Base-by-base conservation (phyloP, 2,797 vertebrate species). In the Psittacula echo region DNA sequence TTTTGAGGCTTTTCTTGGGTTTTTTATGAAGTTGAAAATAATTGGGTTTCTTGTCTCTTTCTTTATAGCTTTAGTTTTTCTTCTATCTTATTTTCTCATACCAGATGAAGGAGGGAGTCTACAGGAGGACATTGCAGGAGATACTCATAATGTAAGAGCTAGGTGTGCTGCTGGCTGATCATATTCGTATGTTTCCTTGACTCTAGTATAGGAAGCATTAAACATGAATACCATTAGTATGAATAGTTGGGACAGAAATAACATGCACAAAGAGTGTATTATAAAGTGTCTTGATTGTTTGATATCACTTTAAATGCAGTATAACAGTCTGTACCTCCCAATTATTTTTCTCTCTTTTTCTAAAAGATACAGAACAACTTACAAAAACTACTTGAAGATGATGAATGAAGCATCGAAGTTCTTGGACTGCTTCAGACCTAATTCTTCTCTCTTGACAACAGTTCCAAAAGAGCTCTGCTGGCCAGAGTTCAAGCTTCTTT, bases 351-450 rank as follows among this genome's bases (percentile, higher is more conserved):
- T 81, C 53, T 90, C 54, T 92, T 79, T 87, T 88, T 95, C 93
- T 75, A 89, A 60, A 87, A 98, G 98, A 98, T 98, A 97, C 98
- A 98, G 83, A 98, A 89, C 95, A 98, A 98, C 94, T 97, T 98
- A 85, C 95, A 98, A 73, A 97, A 97, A 82, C 97, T 98, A 5
- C 97, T 98, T 80, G 98, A 98, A 88, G 98, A 98, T 24, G 90
- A 94, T 42, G 97, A 98, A 75, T 98, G 96, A 98, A 42, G 84
- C 42, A 3, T 56, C 6, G 6, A 0, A 60, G 30, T 89, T 90
- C 79, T 84, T 92, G 85, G 80, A 89, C 90, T 86, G 77, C 87
- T 41, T 72, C 74, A 85, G 85, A 95, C 94, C 89, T 97, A 95
- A 39, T 8, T 87, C 71, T 87, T 90, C 68, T 75, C 41, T 89